phyloP scores from a whole-genome alignment of 1,140 invertebrate genomes.

The Bombus pyrosoma region DNA sequence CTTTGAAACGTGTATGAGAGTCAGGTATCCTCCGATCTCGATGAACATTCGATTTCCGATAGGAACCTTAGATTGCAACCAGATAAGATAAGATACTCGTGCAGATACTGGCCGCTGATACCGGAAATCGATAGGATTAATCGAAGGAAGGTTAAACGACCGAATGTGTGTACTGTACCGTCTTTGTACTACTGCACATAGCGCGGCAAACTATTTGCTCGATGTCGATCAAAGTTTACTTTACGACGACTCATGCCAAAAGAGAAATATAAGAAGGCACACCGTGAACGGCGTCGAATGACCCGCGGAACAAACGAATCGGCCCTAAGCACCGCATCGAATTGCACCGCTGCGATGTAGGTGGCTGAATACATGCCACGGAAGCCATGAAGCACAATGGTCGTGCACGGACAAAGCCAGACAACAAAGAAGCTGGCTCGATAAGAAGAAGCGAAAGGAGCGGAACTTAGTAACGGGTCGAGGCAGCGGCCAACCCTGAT shows the following conservation, averaged over 20 bases:
- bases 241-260: not conserved
- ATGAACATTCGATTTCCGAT: too few relatives aligned
- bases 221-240: conserved; percentile 24
- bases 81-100: not conserved
- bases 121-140: not conserved
- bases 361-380: conserved; percentile 17
- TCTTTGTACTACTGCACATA: too few relatives aligned
- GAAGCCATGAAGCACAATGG: conserved; percentile 50
- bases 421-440: conserved; percentile 58
- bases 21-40: too few relatives aligned
- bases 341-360: not conserved
- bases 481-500: conserved; percentile 24
- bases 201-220: not conserved
- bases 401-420: conserved; percentile 51
- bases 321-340: conserved; percentile 28
- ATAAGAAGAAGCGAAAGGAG: conserved; percentile 63
- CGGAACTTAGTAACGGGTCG: not conserved
- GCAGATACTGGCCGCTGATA: not conserved
- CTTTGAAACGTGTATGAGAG: too few relatives aligned
- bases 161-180: too few relatives aligned
- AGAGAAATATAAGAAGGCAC: conserved; percentile 43
- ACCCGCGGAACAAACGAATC: conserved; percentile 46
- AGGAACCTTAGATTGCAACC: not conserved
- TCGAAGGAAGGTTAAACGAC: not conserved
- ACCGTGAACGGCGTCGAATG: not conserved